These are phyloP conservation scores for Auanema sp. DNA, from an alignment of 2,888 invertebrate genomes.

Conservation along the genomic window DNA sequence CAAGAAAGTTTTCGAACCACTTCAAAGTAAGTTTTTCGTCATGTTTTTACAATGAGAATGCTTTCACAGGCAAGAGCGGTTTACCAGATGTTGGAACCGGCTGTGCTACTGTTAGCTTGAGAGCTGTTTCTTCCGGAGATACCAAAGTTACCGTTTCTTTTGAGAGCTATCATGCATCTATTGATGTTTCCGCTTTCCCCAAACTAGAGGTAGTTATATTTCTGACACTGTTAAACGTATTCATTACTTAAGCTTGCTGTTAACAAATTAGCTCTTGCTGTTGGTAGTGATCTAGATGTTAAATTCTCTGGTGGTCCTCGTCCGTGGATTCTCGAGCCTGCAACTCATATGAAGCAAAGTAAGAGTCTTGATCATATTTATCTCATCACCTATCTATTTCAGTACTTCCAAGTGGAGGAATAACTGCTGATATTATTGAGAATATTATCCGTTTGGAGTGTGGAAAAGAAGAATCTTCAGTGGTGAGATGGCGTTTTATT, in stretches of 20 bases:
- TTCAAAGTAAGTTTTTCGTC: conserved; percentile 20
- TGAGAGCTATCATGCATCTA: conserved; percentile 28
- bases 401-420: not conserved
- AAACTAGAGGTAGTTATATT: conserved; percentile 22
- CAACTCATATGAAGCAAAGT: conserved; percentile 17
- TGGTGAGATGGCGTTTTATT: not conserved
- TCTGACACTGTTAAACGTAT: conserved; percentile 1
- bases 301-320: conserved; percentile 48
- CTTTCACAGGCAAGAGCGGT: conserved; percentile 3
- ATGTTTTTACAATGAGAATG: not conserved
- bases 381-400: not conserved
- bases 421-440: not conserved
- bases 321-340: conserved; percentile 51
- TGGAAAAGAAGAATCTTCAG: not conserved
- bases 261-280: conserved; percentile 37
- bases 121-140: conserved; percentile 40
- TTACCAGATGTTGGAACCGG: conserved; percentile 43
- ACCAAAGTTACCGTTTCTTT: conserved; percentile 28
- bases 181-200: conserved; percentile 46
- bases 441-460: not conserved
- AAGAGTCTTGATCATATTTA: too few relatives aligned
- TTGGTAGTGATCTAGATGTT: conserved; percentile 30
- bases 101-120: conserved; percentile 46
- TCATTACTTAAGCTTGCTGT: conserved; percentile 15
- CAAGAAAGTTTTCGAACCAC: conserved; percentile 26